Evolutionary conservation across 2,113 vertebrate genomes (phyloP).

Genomic region (Ptychochromis oligacanthus): DNA sequence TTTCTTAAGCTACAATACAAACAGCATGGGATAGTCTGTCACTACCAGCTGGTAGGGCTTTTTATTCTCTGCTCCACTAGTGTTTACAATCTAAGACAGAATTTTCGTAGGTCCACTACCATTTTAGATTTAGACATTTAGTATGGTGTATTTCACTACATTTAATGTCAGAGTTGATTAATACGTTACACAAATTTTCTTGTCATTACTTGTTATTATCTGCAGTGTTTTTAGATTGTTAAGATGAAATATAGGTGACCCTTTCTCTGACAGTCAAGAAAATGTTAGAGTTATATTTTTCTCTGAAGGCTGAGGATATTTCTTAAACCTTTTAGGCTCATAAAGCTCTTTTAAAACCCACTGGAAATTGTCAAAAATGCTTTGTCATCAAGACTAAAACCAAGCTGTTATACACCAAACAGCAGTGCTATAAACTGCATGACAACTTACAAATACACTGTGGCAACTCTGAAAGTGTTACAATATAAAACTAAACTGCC

Average conservation of each 20-base stretch:
- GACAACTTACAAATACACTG: not conserved
- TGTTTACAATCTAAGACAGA: not conserved
- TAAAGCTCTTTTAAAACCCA: not conserved
- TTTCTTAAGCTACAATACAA: not conserved
- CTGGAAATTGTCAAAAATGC: conserved; percentile 26
- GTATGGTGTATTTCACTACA: not conserved
- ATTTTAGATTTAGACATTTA: not conserved
- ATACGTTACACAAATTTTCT: not conserved
- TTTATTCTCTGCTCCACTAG: not conserved
- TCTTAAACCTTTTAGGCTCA: not conserved
- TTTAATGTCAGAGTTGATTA: not conserved
- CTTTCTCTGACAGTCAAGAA: not conserved
- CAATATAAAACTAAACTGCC: not conserved
- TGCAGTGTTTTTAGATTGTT: not conserved
- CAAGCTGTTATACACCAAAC: not conserved
- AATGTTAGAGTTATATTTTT: not conserved
- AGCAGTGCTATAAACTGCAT: not conserved
- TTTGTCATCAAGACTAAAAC: conserved; percentile 12
- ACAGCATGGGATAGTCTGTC: not conserved
- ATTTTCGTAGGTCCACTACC: not conserved
- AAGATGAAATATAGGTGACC: fast-evolving
- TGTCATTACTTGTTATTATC: not conserved
- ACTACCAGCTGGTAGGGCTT: not conserved
- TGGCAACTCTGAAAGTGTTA: not conserved
- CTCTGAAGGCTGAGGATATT: conserved; percentile 2